Base-by-base conservation (phyloP, 1,140 invertebrate species). In the Temnothorax curvispinosus region DNA sequence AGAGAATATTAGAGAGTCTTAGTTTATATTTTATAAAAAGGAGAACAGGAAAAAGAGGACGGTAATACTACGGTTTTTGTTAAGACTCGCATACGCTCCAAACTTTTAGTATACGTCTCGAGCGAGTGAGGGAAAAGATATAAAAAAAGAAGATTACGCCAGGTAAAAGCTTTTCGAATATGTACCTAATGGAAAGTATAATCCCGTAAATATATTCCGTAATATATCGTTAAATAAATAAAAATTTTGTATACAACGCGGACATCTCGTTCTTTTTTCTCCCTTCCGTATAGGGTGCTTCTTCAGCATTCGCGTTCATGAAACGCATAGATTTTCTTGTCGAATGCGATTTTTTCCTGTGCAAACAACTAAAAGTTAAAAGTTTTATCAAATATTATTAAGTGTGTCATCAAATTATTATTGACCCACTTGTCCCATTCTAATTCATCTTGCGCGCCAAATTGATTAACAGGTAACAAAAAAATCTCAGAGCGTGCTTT, bases 101-200 rank as follows among this genome's bases (percentile, higher is more conserved):
- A 85, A 88, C 50, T 15, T 88, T 89, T 58, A 64, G 47, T 89
- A 90, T 89, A 90, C 87, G 74, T 84, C 75, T 50, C 8, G 13
- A 84, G 56, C 41, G n/a, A 50, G 2, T 21, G 11, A 50, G 47
- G 38, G 35, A 32, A 18, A 27, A 27, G 27, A 54, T 1, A 44
- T 8, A 32, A 76, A 60, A 60, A 21, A 27, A 11, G 9, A 65
- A 11, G 21, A 72, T 27, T 27, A 27, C 56, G 85, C 32, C 67
- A 75, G n/a, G 41, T 47, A 64, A 27, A 89, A 87, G 50, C 85
- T 91, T 78, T 89, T 89, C 81, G 89, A 90, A 90, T 80, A 87
- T 87, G 81, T 91, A 91, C 88, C 89, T 91, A 84, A 91, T 75
- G 77, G 85, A 89, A 91, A 88, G 86, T 91, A 89, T 91, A 89